Percentiles rank a stretch among this genome's conserved stretches.
Evolutionary conservation across 92 coral and sea anemone species (phyloP).

Genomic region (Isaurus tuberculatus): DNA sequence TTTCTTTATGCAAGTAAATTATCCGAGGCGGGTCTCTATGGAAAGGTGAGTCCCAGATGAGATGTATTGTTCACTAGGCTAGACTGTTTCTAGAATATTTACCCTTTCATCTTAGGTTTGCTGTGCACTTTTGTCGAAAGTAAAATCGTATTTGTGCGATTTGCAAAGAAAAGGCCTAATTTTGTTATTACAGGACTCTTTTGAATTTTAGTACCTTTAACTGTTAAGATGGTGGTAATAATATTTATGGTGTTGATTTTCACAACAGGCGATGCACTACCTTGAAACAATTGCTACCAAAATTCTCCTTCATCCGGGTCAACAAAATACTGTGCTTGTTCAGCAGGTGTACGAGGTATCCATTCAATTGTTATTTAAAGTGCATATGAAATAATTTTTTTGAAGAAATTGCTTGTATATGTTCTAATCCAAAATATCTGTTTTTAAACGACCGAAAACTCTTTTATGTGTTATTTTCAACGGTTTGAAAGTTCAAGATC

Average conservation of each 20-base stretch:
- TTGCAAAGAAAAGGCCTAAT: background rate
- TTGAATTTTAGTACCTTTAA: too few species aligned
- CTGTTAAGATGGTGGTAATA: background rate
- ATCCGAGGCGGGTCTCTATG: slow-evolving; percentile 31
- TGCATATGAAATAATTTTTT: background rate
- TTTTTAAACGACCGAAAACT: too few species aligned
- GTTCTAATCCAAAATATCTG: background rate
- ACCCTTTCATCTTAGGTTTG: background rate
- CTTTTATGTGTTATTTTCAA: too few species aligned
- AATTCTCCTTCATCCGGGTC: slow-evolving; percentile 35
- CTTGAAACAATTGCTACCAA: slow-evolving; percentile 33
- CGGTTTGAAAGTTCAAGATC: too few species aligned
- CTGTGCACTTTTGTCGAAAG: background rate
- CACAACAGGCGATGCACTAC: slow-evolving; percentile 42
- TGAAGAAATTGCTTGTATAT: background rate
- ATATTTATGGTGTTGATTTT: background rate
- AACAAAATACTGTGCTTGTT: slow-evolving; percentile 39
- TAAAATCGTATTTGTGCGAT: background rate
- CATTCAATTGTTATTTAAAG: background rate
- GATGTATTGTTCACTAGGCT: background rate
- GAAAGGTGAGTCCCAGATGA: background rate
- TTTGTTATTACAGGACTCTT: background rate
- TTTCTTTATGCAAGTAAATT: slow-evolving; percentile 36
- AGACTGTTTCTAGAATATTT: background rate
- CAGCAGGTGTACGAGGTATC: slow-evolving; percentile 36